These are phyloP conservation scores for Coregonus clupeaformis DNA, from an alignment of 2,113 vertebrate genomes.

Conservation along the genomic window DNA sequence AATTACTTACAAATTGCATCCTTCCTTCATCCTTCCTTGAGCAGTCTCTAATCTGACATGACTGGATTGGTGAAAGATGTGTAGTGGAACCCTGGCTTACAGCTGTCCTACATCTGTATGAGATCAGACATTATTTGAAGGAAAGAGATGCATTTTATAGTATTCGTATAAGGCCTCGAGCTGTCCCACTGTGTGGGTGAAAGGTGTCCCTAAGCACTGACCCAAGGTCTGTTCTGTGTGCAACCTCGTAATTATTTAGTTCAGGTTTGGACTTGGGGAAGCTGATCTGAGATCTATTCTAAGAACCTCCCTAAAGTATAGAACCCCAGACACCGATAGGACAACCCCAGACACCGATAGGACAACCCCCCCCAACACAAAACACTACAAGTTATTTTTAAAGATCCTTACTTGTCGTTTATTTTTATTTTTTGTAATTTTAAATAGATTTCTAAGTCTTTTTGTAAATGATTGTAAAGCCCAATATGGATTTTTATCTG, in stretches of 20 bases:
- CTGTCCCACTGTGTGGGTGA: too few relatives aligned
- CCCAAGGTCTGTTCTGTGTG: not conserved
- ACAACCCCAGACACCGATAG: not conserved
- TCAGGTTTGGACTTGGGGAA: too few relatives aligned
- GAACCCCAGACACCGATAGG: not conserved
- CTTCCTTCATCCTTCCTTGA: not conserved
- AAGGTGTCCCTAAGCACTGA: not conserved
- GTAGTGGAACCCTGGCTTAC: too few relatives aligned
- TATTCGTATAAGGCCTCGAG: too few relatives aligned
- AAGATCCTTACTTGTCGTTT: conserved; percentile 27
- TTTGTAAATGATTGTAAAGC: conserved; percentile 4
- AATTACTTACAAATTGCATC: not conserved
- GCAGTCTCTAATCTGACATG: too few relatives aligned
- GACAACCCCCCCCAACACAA: not conserved
- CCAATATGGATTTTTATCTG: not conserved
- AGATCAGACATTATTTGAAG: too few relatives aligned
- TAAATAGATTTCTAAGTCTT: conserved; percentile 61
- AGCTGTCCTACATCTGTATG: too few relatives aligned
- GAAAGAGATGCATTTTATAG: too few relatives aligned
- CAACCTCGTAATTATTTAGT: not conserved
- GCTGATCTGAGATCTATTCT: too few relatives aligned
- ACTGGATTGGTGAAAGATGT: too few relatives aligned
- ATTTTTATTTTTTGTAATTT: conserved; percentile 38
- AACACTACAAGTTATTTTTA: not conserved
- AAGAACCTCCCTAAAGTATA: not conserved